Evolutionary conservation across 2,888 invertebrate species (phyloP), one percentile per base, ranked within the genome.

Genomic region (Cephus pygmeus): DNA sequence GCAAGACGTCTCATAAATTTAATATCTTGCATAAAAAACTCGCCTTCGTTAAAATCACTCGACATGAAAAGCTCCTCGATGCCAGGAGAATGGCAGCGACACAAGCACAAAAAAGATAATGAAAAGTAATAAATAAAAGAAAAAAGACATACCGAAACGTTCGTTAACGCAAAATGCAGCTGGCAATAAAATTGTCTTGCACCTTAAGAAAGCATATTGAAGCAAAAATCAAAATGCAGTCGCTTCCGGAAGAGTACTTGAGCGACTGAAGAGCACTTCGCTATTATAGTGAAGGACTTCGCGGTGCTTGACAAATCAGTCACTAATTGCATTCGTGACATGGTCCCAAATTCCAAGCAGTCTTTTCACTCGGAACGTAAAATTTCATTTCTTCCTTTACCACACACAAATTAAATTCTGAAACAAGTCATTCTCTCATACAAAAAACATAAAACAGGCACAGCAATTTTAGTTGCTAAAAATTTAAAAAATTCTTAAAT

Each of bases 281-380:
- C 87, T 84, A 84, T 85, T 85, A 86, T 82, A 86, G 83, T 86
- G 82, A 84, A 88, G 86, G 86, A 84, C 85, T 85, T 85, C 79
- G 83, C 85, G 83, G 89, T 87, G 85, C 90, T 91, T 85, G 88
- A 90, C 89, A 87, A 90, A 90, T 91, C 90, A 88, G 84, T 90
- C 91, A 91, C 91, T 91, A 91, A 91, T 91, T 91, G 91, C 90
- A 87, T 91, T 90, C 90, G 91, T 90, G 91, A 91, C 90, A 90
- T 87, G 87, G 88, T 85, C 89, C 87, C 86, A 84, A 87, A 88
- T 88, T 88, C 89, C 90, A 88, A 89, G 87, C 86, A 83, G 83
- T 12, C 34, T 85, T 86, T 88, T 89, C 87, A 77, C 83, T 85
- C 79, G 79, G 76, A 86, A 79, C 56, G 69, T 75, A 75, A 75